phyloP scores from a whole-genome alignment of 2,888 invertebrate species.

The Philaethria dido region DNA sequence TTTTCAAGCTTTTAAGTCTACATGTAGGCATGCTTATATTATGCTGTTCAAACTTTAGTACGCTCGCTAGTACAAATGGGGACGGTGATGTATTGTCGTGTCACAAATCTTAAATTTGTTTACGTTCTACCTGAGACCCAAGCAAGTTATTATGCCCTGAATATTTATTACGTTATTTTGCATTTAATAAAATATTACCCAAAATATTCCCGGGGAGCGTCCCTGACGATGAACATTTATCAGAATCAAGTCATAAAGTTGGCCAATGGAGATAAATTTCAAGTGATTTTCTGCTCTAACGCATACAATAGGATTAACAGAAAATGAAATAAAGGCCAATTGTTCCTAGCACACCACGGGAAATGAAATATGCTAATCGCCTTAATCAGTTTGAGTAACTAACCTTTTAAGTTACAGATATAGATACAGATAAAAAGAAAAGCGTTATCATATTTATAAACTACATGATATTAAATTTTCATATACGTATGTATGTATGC shows the following conservation, averaged over 20 bases:
- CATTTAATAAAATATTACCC: conserved; percentile 12
- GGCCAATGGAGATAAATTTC: conserved; percentile 41
- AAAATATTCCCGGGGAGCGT: neutral
- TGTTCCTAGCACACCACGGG: neutral
- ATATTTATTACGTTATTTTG: conserved; percentile 18
- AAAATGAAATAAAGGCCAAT: conserved; percentile 14
- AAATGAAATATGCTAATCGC: conserved; percentile 10
- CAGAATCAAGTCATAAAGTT: conserved; percentile 45
- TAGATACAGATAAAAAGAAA: neutral
- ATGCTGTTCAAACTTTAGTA: neutral
- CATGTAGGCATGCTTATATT: neutral
- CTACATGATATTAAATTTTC: too few species aligned
- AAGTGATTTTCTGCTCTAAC: conserved; percentile 38
- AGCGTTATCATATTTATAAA: neutral
- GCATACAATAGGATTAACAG: conserved; percentile 21
- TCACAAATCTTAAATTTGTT: neutral
- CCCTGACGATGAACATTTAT: conserved; percentile 33
- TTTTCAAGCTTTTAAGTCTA: neutral
- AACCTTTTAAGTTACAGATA: neutral
- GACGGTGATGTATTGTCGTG: conserved; percentile 1
- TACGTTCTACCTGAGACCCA: neutral
- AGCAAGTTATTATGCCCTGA: neutral
- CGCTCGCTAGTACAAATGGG: neutral
- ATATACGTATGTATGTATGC: too few species aligned
- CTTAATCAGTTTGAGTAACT: neutral